These are phyloP conservation scores for Drosophila borealis DNA, from an alignment of 2,888 invertebrate genomes.

Conservation along the genomic window DNA sequence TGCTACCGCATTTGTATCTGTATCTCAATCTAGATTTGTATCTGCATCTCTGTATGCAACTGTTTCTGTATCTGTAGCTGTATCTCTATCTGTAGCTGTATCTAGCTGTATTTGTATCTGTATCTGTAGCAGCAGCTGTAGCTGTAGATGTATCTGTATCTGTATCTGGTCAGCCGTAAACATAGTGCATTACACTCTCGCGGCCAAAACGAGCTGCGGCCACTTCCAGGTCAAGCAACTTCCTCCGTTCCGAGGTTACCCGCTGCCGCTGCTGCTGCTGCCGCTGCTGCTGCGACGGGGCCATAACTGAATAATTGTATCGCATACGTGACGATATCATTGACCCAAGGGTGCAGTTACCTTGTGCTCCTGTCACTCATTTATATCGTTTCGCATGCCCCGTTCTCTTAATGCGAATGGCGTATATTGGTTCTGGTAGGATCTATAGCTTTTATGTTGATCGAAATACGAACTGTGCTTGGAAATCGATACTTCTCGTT, in stretches of 20 bases:
- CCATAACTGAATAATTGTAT: conserved; percentile 41
- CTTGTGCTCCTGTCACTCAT: conserved; percentile 58
- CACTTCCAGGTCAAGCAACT: conserved; percentile 75
- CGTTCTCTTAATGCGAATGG: background rate
- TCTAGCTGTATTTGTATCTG: conserved; percentile 1
- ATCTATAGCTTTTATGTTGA: too few species aligned
- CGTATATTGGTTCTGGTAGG: background rate
- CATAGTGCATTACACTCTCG: conserved; percentile 56
- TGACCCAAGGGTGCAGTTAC: conserved; percentile 77
- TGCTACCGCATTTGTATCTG: background rate
- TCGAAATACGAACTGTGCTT: too few species aligned
- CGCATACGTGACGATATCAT: conserved; percentile 53
- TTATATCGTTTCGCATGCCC: background rate
- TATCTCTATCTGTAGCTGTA: background rate
- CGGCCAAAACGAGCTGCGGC: conserved; percentile 28
- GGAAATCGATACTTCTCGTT: too few species aligned
- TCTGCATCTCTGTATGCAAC: background rate
- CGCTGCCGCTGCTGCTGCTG: background rate
- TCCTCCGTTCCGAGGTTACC: conserved; percentile 24
- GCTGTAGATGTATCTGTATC: conserved; percentile 10
- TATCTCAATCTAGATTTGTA: background rate
- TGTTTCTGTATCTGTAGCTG: conserved; percentile 2
- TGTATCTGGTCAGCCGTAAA: conserved; percentile 24
- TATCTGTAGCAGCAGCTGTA: background rate
- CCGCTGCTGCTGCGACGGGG: conserved; percentile 6